These are phyloP conservation scores for Tetrao urogallus DNA, from an alignment of 2,113 vertebrate species.

Conservation along the genomic window DNA sequence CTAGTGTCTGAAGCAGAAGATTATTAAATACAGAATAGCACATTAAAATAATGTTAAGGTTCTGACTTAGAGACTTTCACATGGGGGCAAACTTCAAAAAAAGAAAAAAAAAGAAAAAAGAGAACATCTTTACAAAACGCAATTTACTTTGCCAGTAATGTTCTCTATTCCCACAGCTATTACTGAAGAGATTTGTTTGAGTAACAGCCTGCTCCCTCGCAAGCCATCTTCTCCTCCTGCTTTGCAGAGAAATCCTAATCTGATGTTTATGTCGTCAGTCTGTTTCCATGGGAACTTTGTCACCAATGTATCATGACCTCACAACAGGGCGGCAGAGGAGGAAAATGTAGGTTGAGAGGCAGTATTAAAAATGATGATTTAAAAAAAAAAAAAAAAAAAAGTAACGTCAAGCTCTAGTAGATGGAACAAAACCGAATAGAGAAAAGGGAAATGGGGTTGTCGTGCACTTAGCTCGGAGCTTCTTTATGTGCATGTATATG, in stretches of 20 bases:
- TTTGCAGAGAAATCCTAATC: constrained; percentile 69
- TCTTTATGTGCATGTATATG: rapidly evolving
- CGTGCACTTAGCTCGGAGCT: rapidly evolving
- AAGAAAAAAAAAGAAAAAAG: background rate
- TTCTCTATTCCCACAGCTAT: constrained; percentile 71
- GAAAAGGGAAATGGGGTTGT: rapidly evolving
- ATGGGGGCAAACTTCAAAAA: constrained; percentile 74
- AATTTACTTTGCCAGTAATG: constrained; percentile 67
- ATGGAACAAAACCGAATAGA: rapidly evolving
- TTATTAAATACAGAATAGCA: constrained; percentile 78
- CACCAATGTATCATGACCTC: constrained; percentile 72
- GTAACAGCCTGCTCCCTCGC: constrained; percentile 67
- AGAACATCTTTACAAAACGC: constrained; percentile 58
- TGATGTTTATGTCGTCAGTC: constrained; percentile 73
- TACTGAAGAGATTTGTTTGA: constrained; percentile 64
- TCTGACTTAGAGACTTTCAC: constrained; percentile 75
- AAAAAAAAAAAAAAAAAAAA: background rate
- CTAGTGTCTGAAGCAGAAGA: constrained; percentile 77
- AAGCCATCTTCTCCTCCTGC: constrained; percentile 65
- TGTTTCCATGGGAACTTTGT: constrained; percentile 76
- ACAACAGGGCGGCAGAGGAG: constrained; percentile 36
- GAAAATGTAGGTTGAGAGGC: background rate
- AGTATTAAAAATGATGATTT: background rate
- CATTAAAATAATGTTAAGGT: constrained; percentile 80
- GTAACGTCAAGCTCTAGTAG: background rate